Percentiles rank a stretch among this genome's conserved stretches.
phyloP scores from a whole-genome alignment of 2,888 invertebrate species.

The Xestia ashworthii region DNA sequence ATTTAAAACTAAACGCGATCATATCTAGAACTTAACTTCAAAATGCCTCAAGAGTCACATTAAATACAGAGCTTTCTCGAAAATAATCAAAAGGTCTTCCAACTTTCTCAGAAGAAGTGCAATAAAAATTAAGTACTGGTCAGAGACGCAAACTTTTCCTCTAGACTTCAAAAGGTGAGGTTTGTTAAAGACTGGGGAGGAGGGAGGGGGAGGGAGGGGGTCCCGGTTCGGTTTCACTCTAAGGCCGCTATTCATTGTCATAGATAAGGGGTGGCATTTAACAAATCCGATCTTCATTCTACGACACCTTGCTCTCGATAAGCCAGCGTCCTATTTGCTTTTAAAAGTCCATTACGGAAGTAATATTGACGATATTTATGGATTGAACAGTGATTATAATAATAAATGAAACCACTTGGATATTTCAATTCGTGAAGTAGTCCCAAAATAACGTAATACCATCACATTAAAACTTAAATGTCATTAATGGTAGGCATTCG shows the following conservation, averaged over 20 bases:
- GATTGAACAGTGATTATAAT: constrained; percentile 8
- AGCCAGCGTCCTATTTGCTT: constrained; percentile 29
- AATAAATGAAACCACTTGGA: not conserved
- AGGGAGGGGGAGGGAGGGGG: not conserved
- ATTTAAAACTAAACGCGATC: not conserved
- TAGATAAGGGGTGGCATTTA: constrained; percentile 59
- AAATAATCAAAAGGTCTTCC: constrained; percentile 3
- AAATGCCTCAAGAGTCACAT: not conserved
- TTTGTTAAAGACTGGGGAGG: constrained; percentile 20
- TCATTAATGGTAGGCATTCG: not conserved
- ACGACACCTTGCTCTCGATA: constrained; percentile 26
- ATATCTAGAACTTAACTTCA: not conserved
- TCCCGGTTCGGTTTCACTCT: constrained; percentile 24
- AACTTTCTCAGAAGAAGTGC: constrained; percentile 1
- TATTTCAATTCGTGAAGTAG: not conserved
- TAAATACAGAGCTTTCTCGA: not conserved
- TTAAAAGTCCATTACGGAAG: constrained; percentile 16
- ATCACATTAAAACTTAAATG: not conserved
- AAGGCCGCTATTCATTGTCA: constrained; percentile 24
- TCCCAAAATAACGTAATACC: not conserved
- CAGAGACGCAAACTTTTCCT: constrained; percentile 18
- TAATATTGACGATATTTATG: not conserved
- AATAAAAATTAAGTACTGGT: constrained; percentile 39
- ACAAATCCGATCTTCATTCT: constrained; percentile 46
- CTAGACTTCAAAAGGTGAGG: constrained; percentile 13